Evolutionary conservation across 2,888 invertebrate genomes (phyloP), one percentile per base, ranked within the genome.

Genomic region (Margaritifera margaritifera): DNA sequence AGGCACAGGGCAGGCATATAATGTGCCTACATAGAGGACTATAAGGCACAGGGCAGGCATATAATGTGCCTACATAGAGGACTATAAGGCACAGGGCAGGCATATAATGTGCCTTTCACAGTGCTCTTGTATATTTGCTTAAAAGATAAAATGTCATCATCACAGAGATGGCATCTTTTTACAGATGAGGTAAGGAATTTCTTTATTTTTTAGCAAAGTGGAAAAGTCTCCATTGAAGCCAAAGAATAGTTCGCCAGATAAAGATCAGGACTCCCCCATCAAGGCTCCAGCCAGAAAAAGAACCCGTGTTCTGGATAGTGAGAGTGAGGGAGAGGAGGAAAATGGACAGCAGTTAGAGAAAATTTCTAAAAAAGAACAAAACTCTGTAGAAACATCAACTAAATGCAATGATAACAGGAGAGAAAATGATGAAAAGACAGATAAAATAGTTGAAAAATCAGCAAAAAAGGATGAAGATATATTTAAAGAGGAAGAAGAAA

Each of bases 241-340:
- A 15, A 80, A 79, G 66, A 82, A 82, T 72, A 64, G 65, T 6
- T 80, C 77, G 6, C 82, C 79, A 19, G 61, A 68, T 5, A 76
- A 75, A 51, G 66, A 68, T 18, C 72, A 78, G 67, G 76, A 75
- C 50, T 80, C 81, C 15, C 84, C 84, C n/a, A 73, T 84, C 8
- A 83, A 76, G 69, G 73, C 71, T 0, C 69, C 77, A 6, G 54
- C 78, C 6, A 72, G 72, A n/a, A 80, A 77, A 61, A 75, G 73
- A 64, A 77, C 73, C 22, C 69, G 80, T 50, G 66, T 85, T n/a
- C 77, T 85, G 24, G 84, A 84, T 50, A 84, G 84, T 77, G 84
- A 84, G 77, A 81, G 82, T 25, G 83, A 83, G 51, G 84, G 83
- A 53, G 81, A 82, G 25, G 80, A 78, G 58, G 20, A 50, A 60